Evolutionary conservation across 1,140 invertebrate genomes (phyloP).

Genomic region (Drosophila orena): DNA sequence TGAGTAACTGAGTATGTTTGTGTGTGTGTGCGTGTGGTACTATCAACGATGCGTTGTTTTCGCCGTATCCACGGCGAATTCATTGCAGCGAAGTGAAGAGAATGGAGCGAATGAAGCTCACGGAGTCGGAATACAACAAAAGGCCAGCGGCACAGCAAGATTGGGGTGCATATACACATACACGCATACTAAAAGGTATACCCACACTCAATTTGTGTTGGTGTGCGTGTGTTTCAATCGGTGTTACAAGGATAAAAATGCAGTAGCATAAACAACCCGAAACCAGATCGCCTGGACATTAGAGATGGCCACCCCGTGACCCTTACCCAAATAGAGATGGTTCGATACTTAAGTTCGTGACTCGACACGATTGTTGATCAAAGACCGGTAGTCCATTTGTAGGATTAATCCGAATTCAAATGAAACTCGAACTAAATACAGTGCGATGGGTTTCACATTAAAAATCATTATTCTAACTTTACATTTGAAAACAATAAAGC

Average conservation of each 20-base stretch:
- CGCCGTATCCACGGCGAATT: slow-evolving; percentile 15
- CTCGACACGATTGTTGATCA: slow-evolving; percentile 1
- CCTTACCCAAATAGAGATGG: slow-evolving; percentile 27
- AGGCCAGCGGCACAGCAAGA: slow-evolving; percentile 11
- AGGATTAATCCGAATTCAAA: neutral
- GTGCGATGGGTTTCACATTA: too few species aligned
- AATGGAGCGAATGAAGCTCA: slow-evolving; percentile 38
- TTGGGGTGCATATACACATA: slow-evolving; percentile 43
- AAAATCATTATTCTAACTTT: too few species aligned
- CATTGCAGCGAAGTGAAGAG: neutral
- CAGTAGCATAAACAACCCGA: slow-evolving; percentile 39
- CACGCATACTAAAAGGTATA: slow-evolving; percentile 4
- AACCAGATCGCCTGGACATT: slow-evolving; percentile 52
- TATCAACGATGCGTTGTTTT: slow-evolving; percentile 34
- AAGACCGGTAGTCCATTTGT: neutral
- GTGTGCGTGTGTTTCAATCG: slow-evolving; percentile 13
- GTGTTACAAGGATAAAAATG: slow-evolving; percentile 41
- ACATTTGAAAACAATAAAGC: too few species aligned
- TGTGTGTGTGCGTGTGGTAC: neutral
- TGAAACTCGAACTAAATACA: too few species aligned
- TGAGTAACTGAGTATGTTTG: neutral
- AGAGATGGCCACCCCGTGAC: slow-evolving; percentile 43
- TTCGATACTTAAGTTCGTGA: slow-evolving; percentile 4
- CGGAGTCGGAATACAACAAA: slow-evolving; percentile 44
- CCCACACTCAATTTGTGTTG: slow-evolving; percentile 6